Conservation (phyloP, 2,888 invertebrate genomes). For the Scaptomyza tumidula region DNA sequence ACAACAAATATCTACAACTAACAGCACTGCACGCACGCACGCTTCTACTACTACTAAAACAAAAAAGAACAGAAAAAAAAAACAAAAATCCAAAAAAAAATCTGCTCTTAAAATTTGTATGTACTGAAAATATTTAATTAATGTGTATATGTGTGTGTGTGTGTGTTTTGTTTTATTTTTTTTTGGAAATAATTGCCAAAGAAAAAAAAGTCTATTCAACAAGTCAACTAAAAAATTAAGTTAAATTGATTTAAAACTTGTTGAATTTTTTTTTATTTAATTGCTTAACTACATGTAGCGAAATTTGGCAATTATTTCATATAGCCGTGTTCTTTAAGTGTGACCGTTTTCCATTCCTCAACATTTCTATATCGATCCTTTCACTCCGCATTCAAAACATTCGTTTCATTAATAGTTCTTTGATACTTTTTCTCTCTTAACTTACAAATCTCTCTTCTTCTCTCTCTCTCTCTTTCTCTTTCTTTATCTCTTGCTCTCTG, state of each 20-base stretch:
- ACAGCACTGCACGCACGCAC: constrained; percentile 64
- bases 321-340: constrained; percentile 20
- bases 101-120: constrained; percentile 63
- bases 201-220: not conserved
- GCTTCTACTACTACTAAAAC: constrained; percentile 35
- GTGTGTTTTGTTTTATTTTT: constrained; percentile 17
- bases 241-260: not conserved
- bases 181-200: constrained; percentile 22
- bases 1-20: constrained; percentile 40
- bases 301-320: constrained; percentile 34
- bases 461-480: constrained; percentile 1
- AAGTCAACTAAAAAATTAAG: not conserved
- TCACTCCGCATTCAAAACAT: constrained; percentile 1
- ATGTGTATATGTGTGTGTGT: constrained; percentile 28
- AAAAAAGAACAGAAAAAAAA: constrained; percentile 28
- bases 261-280: not conserved
- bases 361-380: constrained; percentile 10
- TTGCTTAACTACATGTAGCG: not conserved
- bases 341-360: constrained; percentile 28
- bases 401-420: constrained; percentile 9
- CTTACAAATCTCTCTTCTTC: constrained; percentile 5
- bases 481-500: constrained; percentile 7
- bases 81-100: constrained; percentile 22
- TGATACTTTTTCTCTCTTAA: constrained; percentile 3
- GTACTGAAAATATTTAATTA: constrained; percentile 56